phyloP scores from a whole-genome alignment of 1,140 invertebrate species.

The Drosophila bipectinata region DNA sequence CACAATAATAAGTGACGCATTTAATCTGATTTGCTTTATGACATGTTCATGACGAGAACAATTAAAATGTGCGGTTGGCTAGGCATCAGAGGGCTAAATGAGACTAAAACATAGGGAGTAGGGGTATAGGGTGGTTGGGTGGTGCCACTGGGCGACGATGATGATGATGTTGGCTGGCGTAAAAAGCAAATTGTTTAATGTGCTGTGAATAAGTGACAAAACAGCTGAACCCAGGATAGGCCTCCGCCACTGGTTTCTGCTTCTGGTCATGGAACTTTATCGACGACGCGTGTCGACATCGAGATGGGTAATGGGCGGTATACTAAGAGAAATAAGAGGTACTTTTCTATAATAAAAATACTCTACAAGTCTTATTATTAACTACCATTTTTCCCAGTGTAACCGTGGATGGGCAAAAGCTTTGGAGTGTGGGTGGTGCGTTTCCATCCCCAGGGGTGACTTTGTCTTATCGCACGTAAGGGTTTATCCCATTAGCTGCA shows the following conservation, averaged over 20 bases:
- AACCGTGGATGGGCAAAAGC: background rate
- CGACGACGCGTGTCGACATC: slow-evolving; percentile 54
- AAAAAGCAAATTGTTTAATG: slow-evolving; percentile 82
- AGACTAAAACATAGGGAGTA: slow-evolving; percentile 5
- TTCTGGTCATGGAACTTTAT: slow-evolving; percentile 68
- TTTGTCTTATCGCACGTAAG: slow-evolving; percentile 72
- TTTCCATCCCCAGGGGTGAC: slow-evolving; percentile 37
- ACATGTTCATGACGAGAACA: slow-evolving; percentile 82
- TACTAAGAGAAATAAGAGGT: background rate
- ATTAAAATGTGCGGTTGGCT: slow-evolving; percentile 82
- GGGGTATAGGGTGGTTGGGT: background rate
- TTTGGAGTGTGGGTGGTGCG: slow-evolving; percentile 2
- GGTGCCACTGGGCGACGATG: slow-evolving; percentile 17
- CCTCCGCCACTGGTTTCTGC: slow-evolving; percentile 13
- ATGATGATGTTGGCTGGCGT: slow-evolving; percentile 69
- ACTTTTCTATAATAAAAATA: too few relatives aligned
- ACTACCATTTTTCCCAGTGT: slow-evolving; percentile 1
- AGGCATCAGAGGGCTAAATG: slow-evolving; percentile 57
- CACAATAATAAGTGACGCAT: slow-evolving; percentile 81
- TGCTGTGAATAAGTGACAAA: slow-evolving; percentile 82
- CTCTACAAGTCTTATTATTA: too few relatives aligned
- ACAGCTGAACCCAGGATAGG: slow-evolving; percentile 67
- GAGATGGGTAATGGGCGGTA: slow-evolving; percentile 7
- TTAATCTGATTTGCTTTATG: slow-evolving; percentile 82
- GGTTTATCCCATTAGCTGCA: slow-evolving; percentile 63